Base-by-base conservation (phyloP, 2,888 invertebrate genomes). In the Ferdinandea cuprea region DNA sequence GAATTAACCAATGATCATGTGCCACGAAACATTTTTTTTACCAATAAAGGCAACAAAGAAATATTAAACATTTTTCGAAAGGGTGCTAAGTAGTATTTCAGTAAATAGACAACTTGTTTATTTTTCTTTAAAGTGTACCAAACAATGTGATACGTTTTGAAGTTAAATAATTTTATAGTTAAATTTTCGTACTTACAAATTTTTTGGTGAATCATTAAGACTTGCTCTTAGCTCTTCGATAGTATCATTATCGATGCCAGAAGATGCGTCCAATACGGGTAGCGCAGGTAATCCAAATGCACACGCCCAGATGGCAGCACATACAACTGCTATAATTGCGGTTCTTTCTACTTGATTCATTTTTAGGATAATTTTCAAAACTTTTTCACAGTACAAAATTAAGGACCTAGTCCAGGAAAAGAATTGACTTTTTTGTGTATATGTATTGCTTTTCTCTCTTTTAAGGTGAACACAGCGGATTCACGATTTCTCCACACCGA, bases 161-260 rank as follows among this genome's bases (percentile, higher is more conserved):
- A 25, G 25, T 5, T 5, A 25, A 2, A 25, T 25, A 25, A 2
- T 3, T 25, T 3, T 25, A 25, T 5, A 25, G 2, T 25, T 25
- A 25, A 25, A 5, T 25, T 0, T 11, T 46, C 1, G 5, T 30
- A 87, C 90, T 89, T 87, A 90, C 90, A 90, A 86, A 81, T 90
- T 89, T 85, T 90, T 90, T 17, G 88, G 88, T 5, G 86, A 78
- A 44, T 89, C 89, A 80, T 89, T 90, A 28, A 87, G 85, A 37
- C 86, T 88, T 54, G 87, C 86, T 15, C 85, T 85, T 17, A 89
- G 77, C n/a, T 87, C 86, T 17, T 88, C 89, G n/a, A 89, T 86
- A 5, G 90, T 90, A 1, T 85, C 87, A 78, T 90, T 90, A 69
- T 89, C 89, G 19, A 88, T 85, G 30, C 87, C 88, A 1, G 88